Percentiles rank a stretch among this genome's conserved stretches.
Conservation (phyloP, 2,113 vertebrate genomes). For the Campylorhamphus procurvoides region DNA sequence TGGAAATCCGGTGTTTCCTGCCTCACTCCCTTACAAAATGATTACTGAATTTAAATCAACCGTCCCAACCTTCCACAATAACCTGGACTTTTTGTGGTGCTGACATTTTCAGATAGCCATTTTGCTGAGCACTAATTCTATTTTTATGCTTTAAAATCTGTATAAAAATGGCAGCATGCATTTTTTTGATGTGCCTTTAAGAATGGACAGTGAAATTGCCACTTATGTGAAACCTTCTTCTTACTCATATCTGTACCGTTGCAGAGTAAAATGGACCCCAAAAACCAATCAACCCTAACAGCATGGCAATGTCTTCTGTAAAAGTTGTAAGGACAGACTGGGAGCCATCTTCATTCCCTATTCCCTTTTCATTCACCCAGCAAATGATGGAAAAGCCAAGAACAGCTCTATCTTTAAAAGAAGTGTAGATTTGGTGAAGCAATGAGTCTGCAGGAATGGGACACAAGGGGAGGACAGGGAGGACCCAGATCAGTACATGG, state of each 20-base stretch:
- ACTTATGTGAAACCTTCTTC: neutral
- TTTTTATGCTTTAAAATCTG: neutral
- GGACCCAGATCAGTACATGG: neutral
- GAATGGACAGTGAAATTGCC: neutral
- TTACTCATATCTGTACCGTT: neutral
- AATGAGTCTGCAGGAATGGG: neutral
- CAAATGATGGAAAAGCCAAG: neutral
- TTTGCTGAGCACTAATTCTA: neutral
- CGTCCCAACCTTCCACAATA: neutral
- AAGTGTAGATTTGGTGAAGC: rapidly evolving
- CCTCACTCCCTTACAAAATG: neutral
- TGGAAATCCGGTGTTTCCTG: neutral
- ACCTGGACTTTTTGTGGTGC: neutral
- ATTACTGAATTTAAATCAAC: neutral
- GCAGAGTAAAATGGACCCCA: neutral
- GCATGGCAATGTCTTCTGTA: neutral
- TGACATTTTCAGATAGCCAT: neutral
- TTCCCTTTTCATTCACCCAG: neutral
- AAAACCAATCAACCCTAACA: neutral
- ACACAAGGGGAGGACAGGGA: neutral
- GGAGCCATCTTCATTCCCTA: neutral
- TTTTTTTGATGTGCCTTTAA: neutral
- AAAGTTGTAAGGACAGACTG: neutral
- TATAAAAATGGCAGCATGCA: neutral
- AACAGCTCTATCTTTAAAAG: neutral